Base-by-base conservation (phyloP, 2,888 invertebrate species). In the Chloromyia formosa region DNA sequence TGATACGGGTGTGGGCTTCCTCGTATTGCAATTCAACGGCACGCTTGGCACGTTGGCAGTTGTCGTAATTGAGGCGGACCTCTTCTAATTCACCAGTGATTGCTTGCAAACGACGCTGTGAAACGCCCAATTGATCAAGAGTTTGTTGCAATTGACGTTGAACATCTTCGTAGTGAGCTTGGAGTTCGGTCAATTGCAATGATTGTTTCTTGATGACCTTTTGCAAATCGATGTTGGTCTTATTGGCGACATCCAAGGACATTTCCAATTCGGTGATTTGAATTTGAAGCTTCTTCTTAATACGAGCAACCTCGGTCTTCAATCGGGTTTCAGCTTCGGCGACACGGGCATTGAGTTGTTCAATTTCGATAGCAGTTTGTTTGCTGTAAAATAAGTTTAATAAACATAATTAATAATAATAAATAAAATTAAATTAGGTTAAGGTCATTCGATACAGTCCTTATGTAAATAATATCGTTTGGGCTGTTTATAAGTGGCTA, bases 241-340 rank as follows among this genome's bases (percentile, higher is more conserved):
- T 96, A 91, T 98, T 98, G 88, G 97, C 95, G 81, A 96, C 95
- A 87, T 98, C 98, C 87, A 99, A 91, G 74, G 96, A 94, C 89
- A 97, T 91, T 87, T 97, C 97, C 83, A 98, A 88, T 87, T 98
- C 97, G 82, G 97, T 97, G 87, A 98, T 97, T 84, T 96, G 96
- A 85, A 97, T 94, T 88, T 97, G 97, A 86, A 97, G 89, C 94
- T 98, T 98, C 96, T 98, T 98, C 93, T 97, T 97, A 89, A 98
- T 94, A 87, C 97, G 95, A 79, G 92, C 90, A 75, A 98, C 95
- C 87, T 98, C 97, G 82, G 96, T 93, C 91, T 97, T 97, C 86
- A 98, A 89, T 86, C 92, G 95, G 80, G 95, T 96, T 88, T 98
- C 97, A 78, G 97, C 96, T 85, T 98, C 97, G 78, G 96, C 94